A percentile compares a stretch with the other conserved stretches of the same genome.
phyloP scores from a whole-genome alignment of 92 coral and sea anemone species.

The Bergia puertoricense region DNA sequence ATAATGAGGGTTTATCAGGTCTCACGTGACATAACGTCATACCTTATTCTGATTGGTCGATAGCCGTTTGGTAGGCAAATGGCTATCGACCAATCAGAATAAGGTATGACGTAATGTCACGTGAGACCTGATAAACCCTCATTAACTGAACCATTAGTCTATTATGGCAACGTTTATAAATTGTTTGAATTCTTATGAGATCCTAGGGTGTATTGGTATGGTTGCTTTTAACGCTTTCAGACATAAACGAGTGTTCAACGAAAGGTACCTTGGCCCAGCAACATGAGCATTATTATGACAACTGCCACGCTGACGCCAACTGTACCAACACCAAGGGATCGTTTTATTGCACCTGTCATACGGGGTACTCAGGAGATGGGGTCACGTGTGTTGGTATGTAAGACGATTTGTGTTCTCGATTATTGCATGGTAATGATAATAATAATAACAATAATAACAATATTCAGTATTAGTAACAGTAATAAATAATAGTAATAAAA shows the following conservation, averaged over 20 bases:
- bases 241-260: slow-evolving; percentile 4
- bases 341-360: slow-evolving; percentile 78
- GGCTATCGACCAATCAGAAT: too few relatives aligned
- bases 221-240: neutral
- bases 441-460: too few relatives aligned
- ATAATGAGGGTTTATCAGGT: too few relatives aligned
- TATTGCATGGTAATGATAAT: neutral
- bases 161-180: neutral
- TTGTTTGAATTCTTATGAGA: too few relatives aligned
- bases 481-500: too few relatives aligned
- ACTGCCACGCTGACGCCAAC: slow-evolving; percentile 79
- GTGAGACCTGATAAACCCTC: too few relatives aligned
- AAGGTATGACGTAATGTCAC: too few relatives aligned
- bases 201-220: neutral
- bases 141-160: neutral
- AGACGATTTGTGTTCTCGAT: neutral
- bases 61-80: too few relatives aligned
- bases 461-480: too few relatives aligned
- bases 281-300: slow-evolving; percentile 31
- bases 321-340: slow-evolving; percentile 86
- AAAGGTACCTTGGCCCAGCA: neutral
- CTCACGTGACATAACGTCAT: too few relatives aligned
- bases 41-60: too few relatives aligned
- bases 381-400: slow-evolving; percentile 65
- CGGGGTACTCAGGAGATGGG: slow-evolving; percentile 88